Base-by-base conservation (phyloP, 2,888 invertebrate genomes). In the Drosophila ustulata region DNA sequence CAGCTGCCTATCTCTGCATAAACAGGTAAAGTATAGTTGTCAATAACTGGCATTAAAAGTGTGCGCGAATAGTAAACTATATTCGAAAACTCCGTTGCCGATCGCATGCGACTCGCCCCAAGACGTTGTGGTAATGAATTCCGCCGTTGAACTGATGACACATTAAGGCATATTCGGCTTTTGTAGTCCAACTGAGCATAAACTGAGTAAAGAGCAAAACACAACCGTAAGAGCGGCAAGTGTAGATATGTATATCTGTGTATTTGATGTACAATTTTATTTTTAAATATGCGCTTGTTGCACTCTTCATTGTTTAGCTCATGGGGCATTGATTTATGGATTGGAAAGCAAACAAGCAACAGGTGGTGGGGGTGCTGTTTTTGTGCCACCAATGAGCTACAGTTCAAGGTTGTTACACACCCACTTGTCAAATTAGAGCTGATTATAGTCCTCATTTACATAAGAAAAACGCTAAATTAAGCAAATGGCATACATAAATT, bases 311-410 rank as follows among this genome's bases (percentile, higher is more conserved):
- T 75, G 74, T 65, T 65, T 62, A 37, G 46, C 45, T 55, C 57
- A 65, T 34, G 45, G 57, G 51, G 52, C 46, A 86, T 83, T 87
- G 82, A 84, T 87, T 84, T 87, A 78, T 78, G 62, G 82, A 84
- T 75, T 87, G 69, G 43, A 67, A 52, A 39, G 57, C 58, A 45
- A 62, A 67, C 49, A 59, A 71, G 66, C 75, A 84, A 83, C 87
- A 87, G 71, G 85, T 87, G 74, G 62, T 46, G 28, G 46, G 65
- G 75, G 66, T 66, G 65, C 70, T 61, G 41, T 51, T 7, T 30
- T 5, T 32, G n/a, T 18, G 28, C 11, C 23, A 18, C 7, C 39
- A 66, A 53, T 53, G 23, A 43, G 56, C 25, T 37, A 18, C 28
- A 55, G 53, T 71, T 57, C 45, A 49, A 13, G 39, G 26, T 26